These are phyloP conservation scores for Oreochromis niloticus DNA, from an alignment of 2,113 vertebrate species.

Conservation along the genomic window DNA sequence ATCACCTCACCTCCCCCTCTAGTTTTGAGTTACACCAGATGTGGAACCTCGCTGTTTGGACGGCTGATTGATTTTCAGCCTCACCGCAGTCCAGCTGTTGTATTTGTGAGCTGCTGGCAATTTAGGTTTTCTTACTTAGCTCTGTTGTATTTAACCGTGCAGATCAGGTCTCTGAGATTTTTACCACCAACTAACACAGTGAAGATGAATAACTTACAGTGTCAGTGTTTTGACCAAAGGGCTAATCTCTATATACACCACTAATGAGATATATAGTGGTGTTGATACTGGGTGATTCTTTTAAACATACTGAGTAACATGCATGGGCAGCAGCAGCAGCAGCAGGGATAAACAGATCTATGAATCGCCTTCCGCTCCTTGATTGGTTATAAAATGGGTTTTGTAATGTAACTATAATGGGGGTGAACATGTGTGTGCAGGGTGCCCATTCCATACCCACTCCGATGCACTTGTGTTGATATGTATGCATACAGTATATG, in stretches of 20 bases:
- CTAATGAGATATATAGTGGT: neutral
- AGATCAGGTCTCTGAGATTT: neutral
- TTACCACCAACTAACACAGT: neutral
- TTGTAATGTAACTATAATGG: slow-evolving; percentile 39
- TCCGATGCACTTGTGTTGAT: neutral
- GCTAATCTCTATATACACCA: neutral
- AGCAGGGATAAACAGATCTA: slow-evolving; percentile 9
- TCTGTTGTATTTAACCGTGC: neutral
- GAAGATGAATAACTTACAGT: neutral
- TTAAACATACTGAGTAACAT: neutral
- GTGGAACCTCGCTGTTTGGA: slow-evolving; percentile 77
- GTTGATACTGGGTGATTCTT: neutral
- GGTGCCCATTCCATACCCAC: neutral
- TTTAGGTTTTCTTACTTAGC: neutral
- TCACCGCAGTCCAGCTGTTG: slow-evolving; percentile 81
- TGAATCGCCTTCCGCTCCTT: slow-evolving; percentile 19
- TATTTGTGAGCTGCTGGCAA: slow-evolving; percentile 50
- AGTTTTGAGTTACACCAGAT: slow-evolving; percentile 87
- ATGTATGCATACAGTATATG: neutral
- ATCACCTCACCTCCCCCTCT: slow-evolving; percentile 46
- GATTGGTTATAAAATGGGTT: neutral
- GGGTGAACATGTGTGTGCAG: neutral
- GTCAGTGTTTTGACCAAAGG: neutral
- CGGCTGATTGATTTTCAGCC: slow-evolving; percentile 86
- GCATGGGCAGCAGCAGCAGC: neutral